Conservation (phyloP, 2,113 vertebrate species). For the Terrapene triunguis region DNA sequence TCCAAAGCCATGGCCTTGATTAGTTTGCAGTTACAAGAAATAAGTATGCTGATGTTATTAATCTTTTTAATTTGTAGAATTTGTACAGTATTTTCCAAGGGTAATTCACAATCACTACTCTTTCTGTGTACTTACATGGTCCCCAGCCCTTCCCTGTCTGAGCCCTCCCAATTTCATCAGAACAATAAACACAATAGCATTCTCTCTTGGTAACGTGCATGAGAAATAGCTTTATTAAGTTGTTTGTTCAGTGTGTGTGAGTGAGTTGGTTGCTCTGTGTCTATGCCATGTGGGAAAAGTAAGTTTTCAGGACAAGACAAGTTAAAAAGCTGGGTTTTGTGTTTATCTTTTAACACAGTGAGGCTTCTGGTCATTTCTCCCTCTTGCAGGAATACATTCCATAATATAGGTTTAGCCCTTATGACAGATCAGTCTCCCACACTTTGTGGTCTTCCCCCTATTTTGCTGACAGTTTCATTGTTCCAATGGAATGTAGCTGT, state of each 20-base stretch:
- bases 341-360: background rate
- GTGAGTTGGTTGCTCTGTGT: background rate
- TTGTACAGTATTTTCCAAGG: background rate
- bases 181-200: background rate
- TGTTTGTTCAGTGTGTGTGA: background rate
- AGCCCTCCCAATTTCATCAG: background rate
- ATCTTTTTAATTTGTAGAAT: background rate
- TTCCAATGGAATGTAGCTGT: background rate
- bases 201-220: background rate
- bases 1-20: background rate
- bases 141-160: background rate
- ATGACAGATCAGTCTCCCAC: background rate
- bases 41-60: background rate
- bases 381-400: background rate
- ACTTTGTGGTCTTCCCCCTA: background rate
- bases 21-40: background rate
- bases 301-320: background rate
- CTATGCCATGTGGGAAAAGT: background rate
- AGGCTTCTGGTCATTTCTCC: background rate
- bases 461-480: background rate
- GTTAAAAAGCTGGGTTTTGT: accelerated
- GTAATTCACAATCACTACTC: background rate
- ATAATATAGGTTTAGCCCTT: background rate
- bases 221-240: background rate
- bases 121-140: background rate